These are phyloP conservation scores for Araneus ventricosus DNA, from an alignment of 1,140 invertebrate genomes.

Conservation along the genomic window DNA sequence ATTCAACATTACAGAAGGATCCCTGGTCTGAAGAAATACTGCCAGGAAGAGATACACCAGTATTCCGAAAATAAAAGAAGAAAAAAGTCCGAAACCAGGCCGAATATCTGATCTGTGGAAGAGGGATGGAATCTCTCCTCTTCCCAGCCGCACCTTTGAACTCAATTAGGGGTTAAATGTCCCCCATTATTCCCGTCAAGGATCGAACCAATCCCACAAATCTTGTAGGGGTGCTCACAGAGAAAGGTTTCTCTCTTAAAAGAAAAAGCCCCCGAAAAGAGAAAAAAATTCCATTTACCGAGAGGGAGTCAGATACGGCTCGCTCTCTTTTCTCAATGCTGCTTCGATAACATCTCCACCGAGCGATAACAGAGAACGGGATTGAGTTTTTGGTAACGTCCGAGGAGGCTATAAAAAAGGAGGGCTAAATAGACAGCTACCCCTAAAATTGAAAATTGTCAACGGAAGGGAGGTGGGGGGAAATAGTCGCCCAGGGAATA, in stretches of 20 bases:
- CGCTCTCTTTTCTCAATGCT: conserved; percentile 60
- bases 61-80: no score
- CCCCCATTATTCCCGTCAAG: conserved; percentile 71
- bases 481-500: conserved; percentile 60
- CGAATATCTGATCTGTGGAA: conserved; percentile 47
- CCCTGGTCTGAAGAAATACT: no score
- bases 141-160: conserved; percentile 42
- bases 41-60: no score
- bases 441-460: conserved; percentile 75
- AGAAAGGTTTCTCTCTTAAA: conserved; percentile 6
- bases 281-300: conserved; percentile 61
- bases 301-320: conserved; percentile 45
- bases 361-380: conserved; percentile 45
- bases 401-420: conserved; percentile 68
- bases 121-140: not conserved
- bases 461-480: not conserved
- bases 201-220: conserved; percentile 73
- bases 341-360: conserved; percentile 66
- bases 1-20: no score
- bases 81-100: conserved; percentile 23
- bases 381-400: conserved; percentile 74
- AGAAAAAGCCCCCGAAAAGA: not conserved
- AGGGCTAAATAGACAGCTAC: conserved; percentile 70
- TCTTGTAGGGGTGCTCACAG: conserved; percentile 50
- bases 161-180: conserved; percentile 75